These are phyloP conservation scores for Microcebus murinus DNA, from an alignment of 2,113 vertebrate species.

Conservation along the genomic window DNA sequence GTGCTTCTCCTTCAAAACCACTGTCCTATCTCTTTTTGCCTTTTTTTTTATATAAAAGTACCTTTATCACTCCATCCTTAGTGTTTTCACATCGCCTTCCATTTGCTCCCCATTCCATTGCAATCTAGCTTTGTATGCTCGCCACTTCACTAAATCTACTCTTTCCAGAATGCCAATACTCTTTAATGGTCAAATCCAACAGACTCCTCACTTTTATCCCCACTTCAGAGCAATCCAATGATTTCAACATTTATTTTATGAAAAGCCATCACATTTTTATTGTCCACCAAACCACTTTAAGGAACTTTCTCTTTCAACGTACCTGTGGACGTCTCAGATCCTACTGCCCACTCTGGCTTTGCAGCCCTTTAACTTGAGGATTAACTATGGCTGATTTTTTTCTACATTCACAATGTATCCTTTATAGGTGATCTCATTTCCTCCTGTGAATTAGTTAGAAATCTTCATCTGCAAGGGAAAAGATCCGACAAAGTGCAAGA, in stretches of 20 bases:
- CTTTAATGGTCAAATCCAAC: not conserved
- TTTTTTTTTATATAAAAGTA: not conserved
- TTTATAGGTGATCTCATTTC: not conserved
- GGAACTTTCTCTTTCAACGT: not conserved
- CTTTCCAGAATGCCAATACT: not conserved
- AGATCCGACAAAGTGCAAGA: not conserved
- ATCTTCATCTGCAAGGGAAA: not conserved
- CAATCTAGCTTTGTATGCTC: not conserved
- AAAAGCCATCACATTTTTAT: not conserved
- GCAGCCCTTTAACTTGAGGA: not conserved
- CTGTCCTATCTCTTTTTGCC: not conserved
- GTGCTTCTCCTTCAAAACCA: not conserved
- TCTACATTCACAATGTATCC: too few relatives aligned
- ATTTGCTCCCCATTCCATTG: not conserved
- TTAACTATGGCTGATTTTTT: not conserved
- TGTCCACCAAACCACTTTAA: not conserved
- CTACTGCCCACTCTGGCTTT: not conserved
- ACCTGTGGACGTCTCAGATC: not conserved
- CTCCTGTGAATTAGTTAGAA: not conserved
- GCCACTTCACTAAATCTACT: not conserved
- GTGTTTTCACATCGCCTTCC: not conserved
- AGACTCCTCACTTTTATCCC: not conserved
- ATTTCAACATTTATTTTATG: not conserved
- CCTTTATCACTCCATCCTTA: not conserved
- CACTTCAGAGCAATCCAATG: not conserved